Base-by-base conservation (phyloP, 2,888 invertebrate genomes). In the Nyleta sp. region DNA sequence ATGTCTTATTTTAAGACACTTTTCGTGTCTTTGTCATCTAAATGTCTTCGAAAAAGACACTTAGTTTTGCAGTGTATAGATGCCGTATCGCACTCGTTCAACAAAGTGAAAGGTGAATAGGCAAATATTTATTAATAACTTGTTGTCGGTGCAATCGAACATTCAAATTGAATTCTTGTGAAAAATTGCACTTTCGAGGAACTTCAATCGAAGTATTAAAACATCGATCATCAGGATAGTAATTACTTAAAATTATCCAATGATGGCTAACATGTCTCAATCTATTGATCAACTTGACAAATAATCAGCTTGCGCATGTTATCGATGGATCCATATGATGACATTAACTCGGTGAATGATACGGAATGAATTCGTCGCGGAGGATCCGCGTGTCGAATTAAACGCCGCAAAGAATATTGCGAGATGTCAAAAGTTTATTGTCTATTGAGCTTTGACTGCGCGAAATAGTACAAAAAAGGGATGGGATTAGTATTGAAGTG, bases 351-450 rank as follows among this genome's bases (percentile, higher is more conserved):
- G 50, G 42, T 18, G 33, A 65, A 57, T 74, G 52, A 67, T 74
- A 65, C 50, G 18, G 44, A 74, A 74, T 74, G 59, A 67, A 74
- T 59, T 67, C 70, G 44, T 57, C 38, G 46, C 44, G 44, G 35
- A 48, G 24, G 35, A 52, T 60, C 50, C 42, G 60, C 44, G 33
- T 44, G 53, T 44, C 71, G 60, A 60, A 46, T 53, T 62, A 46
- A 72, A 48, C 31, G 55, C 46, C 33, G 50, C 64, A 50, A 65
- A 73, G 48, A 57, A 57, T 65, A 57, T 50, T 42, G 62, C 28
- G 42, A 60, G 71, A 60, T 48, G 72, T 72, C 55, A 55, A 55
- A 72, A 72, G 62, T 48, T 64, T 31, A 57, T 57, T 50, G 72
- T 33, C 64, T 73, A 42, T 57, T 73, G 55, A 65, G 48, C 48